phyloP scores from a whole-genome alignment of 2,113 vertebrate genomes.

The Gymnobelideus leadbeateri region DNA sequence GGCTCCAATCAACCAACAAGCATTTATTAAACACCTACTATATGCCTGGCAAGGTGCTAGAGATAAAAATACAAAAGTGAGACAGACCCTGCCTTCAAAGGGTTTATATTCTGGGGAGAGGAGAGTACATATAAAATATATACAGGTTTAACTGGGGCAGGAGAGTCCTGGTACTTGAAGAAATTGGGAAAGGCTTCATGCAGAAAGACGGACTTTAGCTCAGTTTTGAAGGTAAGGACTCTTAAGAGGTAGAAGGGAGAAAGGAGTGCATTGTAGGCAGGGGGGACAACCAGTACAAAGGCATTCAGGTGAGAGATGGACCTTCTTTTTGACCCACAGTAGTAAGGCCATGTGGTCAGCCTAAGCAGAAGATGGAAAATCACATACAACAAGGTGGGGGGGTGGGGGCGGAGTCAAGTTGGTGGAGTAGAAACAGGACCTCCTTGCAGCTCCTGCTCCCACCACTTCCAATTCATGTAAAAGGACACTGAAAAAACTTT shows the following conservation, averaged over 20 bases:
- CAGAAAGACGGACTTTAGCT: neutral
- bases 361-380: too few relatives aligned
- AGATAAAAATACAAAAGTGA: neutral
- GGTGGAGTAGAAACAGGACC: too few relatives aligned
- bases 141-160: neutral
- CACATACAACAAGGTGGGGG: too few relatives aligned
- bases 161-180: too few relatives aligned
- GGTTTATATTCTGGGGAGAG: neutral
- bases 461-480: too few relatives aligned
- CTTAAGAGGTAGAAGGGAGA: neutral
- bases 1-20: neutral
- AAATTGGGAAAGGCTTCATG: neutral
- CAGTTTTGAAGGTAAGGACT: neutral
- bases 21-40: neutral
- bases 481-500: too few relatives aligned
- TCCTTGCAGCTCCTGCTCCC: too few relatives aligned
- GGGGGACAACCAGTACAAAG: neutral
- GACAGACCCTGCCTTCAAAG: neutral
- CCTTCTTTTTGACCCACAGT: too few relatives aligned
- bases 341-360: too few relatives aligned
- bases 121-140: neutral
- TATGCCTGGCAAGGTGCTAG: neutral
- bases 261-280: neutral
- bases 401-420: too few relatives aligned
- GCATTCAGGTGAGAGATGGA: too few relatives aligned